Evolutionary conservation across 2,113 vertebrate genomes (phyloP).

Genomic region (Tringa solitaria): DNA sequence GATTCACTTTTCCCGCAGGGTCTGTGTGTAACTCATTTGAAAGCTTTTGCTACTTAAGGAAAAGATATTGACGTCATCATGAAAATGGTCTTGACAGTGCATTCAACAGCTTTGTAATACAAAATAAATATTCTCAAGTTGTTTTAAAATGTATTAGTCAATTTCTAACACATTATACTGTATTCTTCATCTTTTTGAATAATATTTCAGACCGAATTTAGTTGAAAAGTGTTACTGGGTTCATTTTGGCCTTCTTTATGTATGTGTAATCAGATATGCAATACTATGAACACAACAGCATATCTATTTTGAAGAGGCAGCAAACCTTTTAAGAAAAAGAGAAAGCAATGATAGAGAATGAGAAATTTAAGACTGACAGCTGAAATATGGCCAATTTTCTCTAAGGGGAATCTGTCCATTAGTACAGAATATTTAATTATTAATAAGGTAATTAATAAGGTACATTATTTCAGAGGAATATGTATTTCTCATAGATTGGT

Average conservation of each 20-base stretch:
- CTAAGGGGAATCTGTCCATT: not conserved
- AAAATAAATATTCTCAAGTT: constrained; percentile 25
- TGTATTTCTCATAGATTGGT: not conserved
- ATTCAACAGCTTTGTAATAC: constrained; percentile 43
- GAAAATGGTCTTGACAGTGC: not conserved
- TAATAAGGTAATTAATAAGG: not conserved
- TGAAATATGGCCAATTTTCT: not conserved
- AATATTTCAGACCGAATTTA: not conserved
- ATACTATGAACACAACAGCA: not conserved
- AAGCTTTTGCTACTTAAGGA: constrained; percentile 42
- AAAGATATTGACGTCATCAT: not conserved
- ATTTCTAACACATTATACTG: not conserved
- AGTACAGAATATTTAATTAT: not conserved
- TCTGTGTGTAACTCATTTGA: constrained; percentile 17
- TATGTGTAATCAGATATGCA: not conserved
- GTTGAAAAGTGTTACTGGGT: not conserved
- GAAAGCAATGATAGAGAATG: not conserved
- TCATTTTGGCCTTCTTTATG: not conserved
- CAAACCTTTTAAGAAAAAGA: not conserved
- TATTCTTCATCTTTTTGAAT: not conserved
- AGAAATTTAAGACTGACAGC: not conserved
- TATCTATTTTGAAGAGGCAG: not conserved
- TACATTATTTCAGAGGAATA: not conserved
- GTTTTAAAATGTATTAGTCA: constrained; percentile 27
- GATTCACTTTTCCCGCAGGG: not conserved